phyloP scores from a whole-genome alignment of 2,797 vertebrate species.

The Cyclura pinguis region DNA sequence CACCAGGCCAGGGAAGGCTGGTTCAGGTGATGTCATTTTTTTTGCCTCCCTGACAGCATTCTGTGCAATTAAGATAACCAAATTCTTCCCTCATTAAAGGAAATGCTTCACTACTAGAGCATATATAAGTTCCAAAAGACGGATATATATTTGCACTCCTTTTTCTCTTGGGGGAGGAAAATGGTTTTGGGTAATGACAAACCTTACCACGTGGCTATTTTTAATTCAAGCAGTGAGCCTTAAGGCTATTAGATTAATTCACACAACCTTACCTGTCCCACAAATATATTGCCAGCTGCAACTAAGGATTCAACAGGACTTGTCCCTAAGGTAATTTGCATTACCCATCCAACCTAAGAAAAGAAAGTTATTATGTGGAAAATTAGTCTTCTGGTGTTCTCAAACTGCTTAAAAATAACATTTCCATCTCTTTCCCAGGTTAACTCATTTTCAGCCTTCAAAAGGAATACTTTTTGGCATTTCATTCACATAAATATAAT shows the following conservation, averaged over 20 bases:
- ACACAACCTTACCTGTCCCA: conserved; percentile 83
- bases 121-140: neutral
- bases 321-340: conserved; percentile 88
- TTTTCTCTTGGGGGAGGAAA: neutral
- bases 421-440: neutral
- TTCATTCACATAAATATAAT: neutral
- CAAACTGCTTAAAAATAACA: neutral
- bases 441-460: conserved; percentile 8
- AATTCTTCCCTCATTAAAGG: neutral
- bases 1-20: neutral
- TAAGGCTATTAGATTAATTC: neutral
- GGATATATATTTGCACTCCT: neutral
- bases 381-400: neutral
- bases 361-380: neutral
- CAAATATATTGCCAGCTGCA: conserved; percentile 90
- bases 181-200: neutral
- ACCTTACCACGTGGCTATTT: neutral
- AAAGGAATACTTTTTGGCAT: neutral
- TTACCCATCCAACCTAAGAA: conserved; percentile 87
- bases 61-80: neutral
- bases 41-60: neutral
- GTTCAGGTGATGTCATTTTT: too few relatives aligned
- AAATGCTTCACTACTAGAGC: neutral
- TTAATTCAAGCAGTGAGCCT: neutral
- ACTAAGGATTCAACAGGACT: conserved; percentile 87